Conservation (phyloP, 2,888 invertebrate species). For the Idaea biselata region DNA sequence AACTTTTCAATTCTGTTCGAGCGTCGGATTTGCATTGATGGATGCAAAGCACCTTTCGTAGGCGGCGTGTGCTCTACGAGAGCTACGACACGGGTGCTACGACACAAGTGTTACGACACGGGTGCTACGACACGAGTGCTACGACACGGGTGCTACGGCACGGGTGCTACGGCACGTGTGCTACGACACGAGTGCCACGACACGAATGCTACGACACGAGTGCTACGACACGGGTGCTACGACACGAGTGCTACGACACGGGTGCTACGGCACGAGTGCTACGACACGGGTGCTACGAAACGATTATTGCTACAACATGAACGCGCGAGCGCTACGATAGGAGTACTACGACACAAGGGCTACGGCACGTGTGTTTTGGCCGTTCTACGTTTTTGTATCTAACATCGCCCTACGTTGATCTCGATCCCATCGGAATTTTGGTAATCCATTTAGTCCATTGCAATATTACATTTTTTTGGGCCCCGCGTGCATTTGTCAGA, state of each 20-base stretch:
- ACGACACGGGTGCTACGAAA: not conserved
- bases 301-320: too few relatives aligned
- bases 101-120: not conserved
- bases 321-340: not conserved
- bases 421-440: too few relatives aligned
- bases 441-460: too few relatives aligned
- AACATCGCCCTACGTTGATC: too few relatives aligned
- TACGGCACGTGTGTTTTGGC: not conserved
- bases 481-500: too few relatives aligned
- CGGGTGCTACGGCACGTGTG: not conserved
- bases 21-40: slow-evolving; percentile 20
- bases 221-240: slow-evolving; percentile 11
- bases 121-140: not conserved
- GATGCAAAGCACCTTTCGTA: slow-evolving; percentile 22
- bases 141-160: not conserved
- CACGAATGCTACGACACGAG: not conserved
- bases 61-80: slow-evolving; percentile 4
- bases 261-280: not conserved
- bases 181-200: not conserved
- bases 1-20: slow-evolving; percentile 25
- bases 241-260: not conserved
- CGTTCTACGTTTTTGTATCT: not conserved
- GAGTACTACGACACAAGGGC: not conserved
- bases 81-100: slow-evolving; percentile 11
- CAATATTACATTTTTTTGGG: too few relatives aligned